These are phyloP conservation scores for Poeciliopsis gracilis DNA, from an alignment of 2,797 vertebrate genomes.

Conservation along the genomic window DNA sequence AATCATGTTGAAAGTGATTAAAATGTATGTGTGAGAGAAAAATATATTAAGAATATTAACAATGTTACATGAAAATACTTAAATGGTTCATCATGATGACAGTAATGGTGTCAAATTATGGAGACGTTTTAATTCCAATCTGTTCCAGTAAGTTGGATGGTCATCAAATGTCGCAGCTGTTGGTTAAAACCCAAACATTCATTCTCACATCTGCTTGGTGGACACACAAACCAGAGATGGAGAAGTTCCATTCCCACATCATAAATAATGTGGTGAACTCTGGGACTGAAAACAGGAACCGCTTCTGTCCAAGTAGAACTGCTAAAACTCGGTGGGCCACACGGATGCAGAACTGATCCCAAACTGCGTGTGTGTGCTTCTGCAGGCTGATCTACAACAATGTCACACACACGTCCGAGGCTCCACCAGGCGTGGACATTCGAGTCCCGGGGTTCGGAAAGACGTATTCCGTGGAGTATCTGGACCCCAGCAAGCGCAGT, in stretches of 20 bases:
- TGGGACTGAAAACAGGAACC: conserved; percentile 20
- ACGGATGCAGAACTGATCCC: conserved; percentile 24
- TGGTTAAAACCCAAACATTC: not conserved
- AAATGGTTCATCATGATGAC: not conserved
- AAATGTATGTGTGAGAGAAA: not conserved
- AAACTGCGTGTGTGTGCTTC: not conserved
- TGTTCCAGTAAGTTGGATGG: not conserved
- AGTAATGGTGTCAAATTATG: not conserved
- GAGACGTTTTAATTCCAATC: not conserved
- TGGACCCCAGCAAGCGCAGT: conserved; percentile 91
- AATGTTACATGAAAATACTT: not conserved
- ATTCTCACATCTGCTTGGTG: conserved; percentile 12
- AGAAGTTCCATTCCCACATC: conserved; percentile 19
- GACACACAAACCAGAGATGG: not conserved
- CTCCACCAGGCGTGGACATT: conserved; percentile 91
- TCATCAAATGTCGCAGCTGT: not conserved
- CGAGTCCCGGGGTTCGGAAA: conserved; percentile 94
- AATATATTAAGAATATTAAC: not conserved
- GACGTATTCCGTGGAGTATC: conserved; percentile 91
- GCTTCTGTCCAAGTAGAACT: not conserved
- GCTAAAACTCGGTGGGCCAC: not conserved
- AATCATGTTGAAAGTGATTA: not conserved
- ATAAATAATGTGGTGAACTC: not conserved
- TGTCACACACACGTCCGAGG: conserved; percentile 82
- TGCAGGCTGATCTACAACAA: conserved; percentile 90